Percentiles rank a stretch among this genome's conserved stretches.
Conservation (phyloP, 2,113 vertebrate species). For the Salvelinus fontinalis region DNA sequence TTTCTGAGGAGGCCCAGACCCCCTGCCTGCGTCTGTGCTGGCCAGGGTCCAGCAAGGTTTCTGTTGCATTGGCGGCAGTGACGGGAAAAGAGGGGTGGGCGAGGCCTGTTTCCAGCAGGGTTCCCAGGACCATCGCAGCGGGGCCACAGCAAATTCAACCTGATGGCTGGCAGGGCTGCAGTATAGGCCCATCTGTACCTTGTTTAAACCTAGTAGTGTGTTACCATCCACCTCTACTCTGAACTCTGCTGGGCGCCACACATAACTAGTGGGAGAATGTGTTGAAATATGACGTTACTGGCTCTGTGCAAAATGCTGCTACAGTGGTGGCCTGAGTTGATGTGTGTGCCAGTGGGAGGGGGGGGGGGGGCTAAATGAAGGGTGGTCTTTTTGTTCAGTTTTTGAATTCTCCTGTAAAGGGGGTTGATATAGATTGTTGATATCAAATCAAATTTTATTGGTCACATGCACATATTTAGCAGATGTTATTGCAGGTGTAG, state of each 20-base stretch:
- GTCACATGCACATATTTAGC: too few species aligned
- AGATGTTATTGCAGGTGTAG: too few species aligned
- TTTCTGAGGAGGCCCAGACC: constrained; percentile 35
- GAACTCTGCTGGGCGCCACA: background rate
- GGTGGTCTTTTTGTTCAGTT: too few species aligned
- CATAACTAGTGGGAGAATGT: constrained; percentile 33
- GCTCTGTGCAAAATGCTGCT: constrained; percentile 17
- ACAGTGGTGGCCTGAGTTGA: background rate
- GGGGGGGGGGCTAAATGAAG: too few species aligned
- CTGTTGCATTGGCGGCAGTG: constrained; percentile 12
- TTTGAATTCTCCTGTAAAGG: too few species aligned
- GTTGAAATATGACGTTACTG: constrained; percentile 46
- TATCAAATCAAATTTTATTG: too few species aligned
- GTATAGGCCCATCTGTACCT: constrained; percentile 46
- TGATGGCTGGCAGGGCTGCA: constrained; percentile 43
- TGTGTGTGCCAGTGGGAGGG: constrained; percentile 4
- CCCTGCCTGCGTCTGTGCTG: constrained; percentile 33
- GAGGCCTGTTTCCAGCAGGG: constrained; percentile 15
- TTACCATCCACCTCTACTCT: constrained; percentile 14
- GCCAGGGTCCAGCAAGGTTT: constrained; percentile 11
- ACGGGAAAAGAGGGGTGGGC: background rate
- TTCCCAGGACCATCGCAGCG: constrained; percentile 11
- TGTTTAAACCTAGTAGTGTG: constrained; percentile 33
- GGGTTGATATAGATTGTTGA: too few species aligned
- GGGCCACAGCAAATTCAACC: constrained; percentile 31